Evolutionary conservation across 2,113 vertebrate species (phyloP), one percentile per base, ranked within the genome.

Genomic region (Dolichallabes microphthalmus): DNA sequence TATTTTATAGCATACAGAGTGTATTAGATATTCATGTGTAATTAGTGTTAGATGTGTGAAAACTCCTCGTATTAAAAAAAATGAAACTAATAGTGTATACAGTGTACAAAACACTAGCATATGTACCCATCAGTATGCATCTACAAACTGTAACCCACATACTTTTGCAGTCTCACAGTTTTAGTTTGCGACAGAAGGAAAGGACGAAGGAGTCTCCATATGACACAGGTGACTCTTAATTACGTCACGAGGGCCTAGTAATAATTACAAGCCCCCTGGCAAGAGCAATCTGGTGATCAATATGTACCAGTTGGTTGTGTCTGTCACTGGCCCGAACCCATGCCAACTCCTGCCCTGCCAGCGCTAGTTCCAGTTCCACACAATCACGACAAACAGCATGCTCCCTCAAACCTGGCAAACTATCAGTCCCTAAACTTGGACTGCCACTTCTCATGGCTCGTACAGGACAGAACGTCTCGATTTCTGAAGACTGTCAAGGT

Each of bases 231-330:
- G 85, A 86, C 57, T 86, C 84, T 80, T 81, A 86, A 73, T 81
- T 86, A 86, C 85, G 85, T 86, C 85, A 86, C 85, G 20, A 81
- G 68, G 22, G 55, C 78, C 61, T 64, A 74, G 85, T 71, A 66
- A 55, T 86, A 86, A 81, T 86, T 74, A 81, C 68, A 81, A 81
- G 78, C 78, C 78, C 85, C 85, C 57, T 35, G 32, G 78, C 13
- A 86, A 57, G 76, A 75, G 30, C 85, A 86, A 86, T 86, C 85
- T 86, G 85, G 57, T 75, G 68, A 32, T 30, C 85, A 86, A 71
- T 75, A 86, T 86, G 85, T 68, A 75, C 85, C 85, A 86, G 85
- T 74, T 75, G 78, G 85, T 86, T 86, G 68, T 82, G 85, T 86
- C 85, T 86, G 85, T 81, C 85, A 75, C 78, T 22, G 79, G 55